Evolutionary conservation across 92 coral and sea anemone genomes (phyloP), one percentile per base, ranked within the genome.

Genomic region (Paragorgia papillata): DNA sequence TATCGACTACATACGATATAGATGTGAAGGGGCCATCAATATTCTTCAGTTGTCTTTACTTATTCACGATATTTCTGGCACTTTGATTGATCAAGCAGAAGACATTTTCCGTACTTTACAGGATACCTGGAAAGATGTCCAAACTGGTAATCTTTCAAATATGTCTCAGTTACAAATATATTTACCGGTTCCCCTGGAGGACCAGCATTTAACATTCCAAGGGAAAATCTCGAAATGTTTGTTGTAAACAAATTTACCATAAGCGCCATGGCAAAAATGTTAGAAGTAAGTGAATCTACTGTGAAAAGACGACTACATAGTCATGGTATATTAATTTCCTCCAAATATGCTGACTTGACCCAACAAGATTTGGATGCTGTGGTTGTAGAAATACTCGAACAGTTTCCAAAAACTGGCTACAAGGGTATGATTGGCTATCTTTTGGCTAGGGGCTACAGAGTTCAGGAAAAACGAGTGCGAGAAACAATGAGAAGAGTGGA

Each of bases 181-280:
- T 74, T 74, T 74, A 40, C 80, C 18, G 80, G 69, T 57, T 55
- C 80, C 18, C 66, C 80, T 43, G 64, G 80, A 28, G 15, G 67
- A 57, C 80, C 80, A 33, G 80, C 68, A 51, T 39, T 66, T 26
- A 66, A 66, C 46, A 66, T 66, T 41, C 74, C 74, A 39, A 66
- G 40, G 34, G 74, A 44, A 39, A 66, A 37, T 43, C 39, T 66
- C 49, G 74, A 66, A 27, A 66, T 74, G 70, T 76, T 76, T 61
- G 67, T 76, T 33, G 81, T 59, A 12, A 76, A 76, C 70, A 76
- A 76, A 53, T 76, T 76, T 37, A 76, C 65, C 14, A 44, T 59
- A n/a, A n/a, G n/a, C n/a, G n/a, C n/a, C 61, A 77, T 77, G 82
- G 82, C 82, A 62, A 77, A 67, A 77, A 77, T 77, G 82, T 63